Percentiles rank a stretch among this genome's conserved stretches.
Conservation (phyloP, 2,797 vertebrate species). For the Acanthornis magna region DNA sequence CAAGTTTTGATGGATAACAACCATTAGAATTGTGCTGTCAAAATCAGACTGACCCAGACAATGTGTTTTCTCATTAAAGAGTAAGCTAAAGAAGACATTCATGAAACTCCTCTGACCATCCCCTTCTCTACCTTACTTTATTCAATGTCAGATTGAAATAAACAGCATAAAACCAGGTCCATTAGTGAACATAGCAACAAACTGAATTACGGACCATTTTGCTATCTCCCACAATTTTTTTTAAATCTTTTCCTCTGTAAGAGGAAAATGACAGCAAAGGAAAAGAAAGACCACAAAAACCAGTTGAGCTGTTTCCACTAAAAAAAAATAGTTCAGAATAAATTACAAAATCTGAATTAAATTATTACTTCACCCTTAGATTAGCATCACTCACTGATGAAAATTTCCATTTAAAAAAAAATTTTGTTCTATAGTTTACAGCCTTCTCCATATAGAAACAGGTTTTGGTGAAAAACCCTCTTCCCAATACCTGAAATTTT, state of each 20-base stretch:
- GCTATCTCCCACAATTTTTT: fast-evolving
- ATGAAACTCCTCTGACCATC: background rate
- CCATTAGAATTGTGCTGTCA: background rate
- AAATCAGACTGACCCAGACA: background rate
- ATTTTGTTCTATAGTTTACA: background rate
- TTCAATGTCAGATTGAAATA: fast-evolving
- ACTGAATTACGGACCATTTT: background rate
- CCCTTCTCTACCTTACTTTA: background rate
- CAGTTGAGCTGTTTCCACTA: background rate
- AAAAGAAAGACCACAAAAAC: background rate
- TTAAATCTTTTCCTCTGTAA: fast-evolving
- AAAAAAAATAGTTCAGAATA: background rate
- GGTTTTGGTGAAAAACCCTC: background rate
- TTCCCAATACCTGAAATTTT: background rate
- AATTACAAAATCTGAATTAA: background rate
- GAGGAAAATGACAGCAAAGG: fast-evolving
- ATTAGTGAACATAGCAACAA: background rate
- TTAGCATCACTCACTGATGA: background rate
- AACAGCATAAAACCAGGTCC: background rate
- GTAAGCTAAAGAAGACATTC: background rate
- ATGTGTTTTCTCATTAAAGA: background rate
- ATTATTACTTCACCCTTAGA: background rate
- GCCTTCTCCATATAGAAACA: background rate
- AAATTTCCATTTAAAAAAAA: background rate
- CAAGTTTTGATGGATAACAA: background rate